These are phyloP conservation scores for Ibidorhyncha struthersii DNA, from an alignment of 2,113 vertebrate genomes.

Conservation along the genomic window DNA sequence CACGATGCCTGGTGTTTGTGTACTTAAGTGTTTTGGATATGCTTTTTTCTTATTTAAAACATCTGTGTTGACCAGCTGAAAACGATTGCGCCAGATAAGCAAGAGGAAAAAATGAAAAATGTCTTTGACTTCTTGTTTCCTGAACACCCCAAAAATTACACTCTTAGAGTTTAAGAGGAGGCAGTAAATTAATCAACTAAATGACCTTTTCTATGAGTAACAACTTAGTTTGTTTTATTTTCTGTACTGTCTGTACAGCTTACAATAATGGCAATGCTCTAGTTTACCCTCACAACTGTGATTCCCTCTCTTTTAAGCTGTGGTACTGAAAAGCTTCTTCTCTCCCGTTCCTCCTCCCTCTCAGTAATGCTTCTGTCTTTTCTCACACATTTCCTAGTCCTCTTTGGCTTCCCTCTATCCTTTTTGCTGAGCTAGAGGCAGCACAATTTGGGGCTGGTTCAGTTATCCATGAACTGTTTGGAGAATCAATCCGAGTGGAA, in stretches of 20 bases:
- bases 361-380: neutral
- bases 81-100: neutral
- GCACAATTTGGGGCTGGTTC: neutral
- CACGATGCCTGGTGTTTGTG: neutral
- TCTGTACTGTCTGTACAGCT: neutral
- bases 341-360: rapidly evolving
- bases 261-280: neutral
- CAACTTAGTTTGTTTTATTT: neutral
- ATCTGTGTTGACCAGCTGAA: neutral
- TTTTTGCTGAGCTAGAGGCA: neutral
- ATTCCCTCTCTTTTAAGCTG: neutral
- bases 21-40: neutral
- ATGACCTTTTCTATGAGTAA: neutral
- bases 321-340: neutral
- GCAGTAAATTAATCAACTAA: neutral
- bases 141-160: neutral
- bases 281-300: neutral
- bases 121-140: neutral
- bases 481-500: neutral
- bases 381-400: neutral
- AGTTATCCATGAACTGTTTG: neutral
- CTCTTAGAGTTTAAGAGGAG: neutral
- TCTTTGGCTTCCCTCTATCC: neutral
- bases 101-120: neutral
- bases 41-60: neutral